A percentile compares a stretch with the other conserved stretches of the same genome.
phyloP scores from a whole-genome alignment of 2,113 vertebrate species.

The Lepus americanus region DNA sequence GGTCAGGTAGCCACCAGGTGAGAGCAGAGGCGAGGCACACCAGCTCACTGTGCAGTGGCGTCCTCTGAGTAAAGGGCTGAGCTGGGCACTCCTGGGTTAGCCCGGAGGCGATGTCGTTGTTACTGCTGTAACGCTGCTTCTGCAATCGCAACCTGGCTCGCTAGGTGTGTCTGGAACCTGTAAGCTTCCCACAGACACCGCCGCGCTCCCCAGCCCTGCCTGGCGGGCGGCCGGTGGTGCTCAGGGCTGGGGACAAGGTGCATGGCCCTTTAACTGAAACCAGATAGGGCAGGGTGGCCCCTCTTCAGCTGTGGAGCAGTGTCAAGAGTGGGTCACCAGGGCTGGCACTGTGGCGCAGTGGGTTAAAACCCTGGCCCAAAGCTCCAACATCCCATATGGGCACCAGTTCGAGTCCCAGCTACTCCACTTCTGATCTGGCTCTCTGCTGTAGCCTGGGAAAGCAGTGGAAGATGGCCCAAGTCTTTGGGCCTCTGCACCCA shows the following conservation, averaged over 20 bases:
- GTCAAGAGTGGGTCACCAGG: not conserved
- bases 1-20: fast-evolving
- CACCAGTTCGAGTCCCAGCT: too few relatives aligned
- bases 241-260: not conserved
- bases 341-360: too few relatives aligned
- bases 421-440: too few relatives aligned
- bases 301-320: not conserved
- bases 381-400: too few relatives aligned
- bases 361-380: too few relatives aligned
- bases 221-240: not conserved
- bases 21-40: not conserved
- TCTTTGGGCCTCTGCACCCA: too few relatives aligned
- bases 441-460: too few relatives aligned
- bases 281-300: fast-evolving
- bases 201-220: too few relatives aligned
- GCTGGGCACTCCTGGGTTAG: not conserved
- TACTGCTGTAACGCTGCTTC: too few relatives aligned
- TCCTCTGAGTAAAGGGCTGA: not conserved
- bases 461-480: too few relatives aligned
- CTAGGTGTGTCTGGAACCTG: not conserved
- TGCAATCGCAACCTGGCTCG: not conserved
- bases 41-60: not conserved
- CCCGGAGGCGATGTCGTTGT: too few relatives aligned
- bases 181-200: too few relatives aligned
- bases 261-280: not conserved